Conservation (phyloP, 2,888 invertebrate species). For the Caenorhabditis japonica region DNA sequence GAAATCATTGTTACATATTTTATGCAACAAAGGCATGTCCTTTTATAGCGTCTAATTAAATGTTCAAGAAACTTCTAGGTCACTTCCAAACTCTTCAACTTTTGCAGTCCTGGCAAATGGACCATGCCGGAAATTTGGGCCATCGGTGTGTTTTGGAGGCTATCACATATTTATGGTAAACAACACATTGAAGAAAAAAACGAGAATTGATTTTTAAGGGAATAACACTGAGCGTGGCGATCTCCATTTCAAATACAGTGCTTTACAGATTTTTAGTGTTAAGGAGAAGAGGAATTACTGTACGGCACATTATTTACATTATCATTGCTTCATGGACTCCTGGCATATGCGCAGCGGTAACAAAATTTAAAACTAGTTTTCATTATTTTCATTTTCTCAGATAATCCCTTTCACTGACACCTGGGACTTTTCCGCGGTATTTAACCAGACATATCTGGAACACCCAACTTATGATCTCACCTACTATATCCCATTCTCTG, state of each 20-base stretch:
- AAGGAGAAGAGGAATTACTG: conserved; percentile 20
- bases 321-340: conserved; percentile 26
- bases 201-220: conserved; percentile 16
- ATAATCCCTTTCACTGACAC: conserved; percentile 49
- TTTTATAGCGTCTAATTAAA: neutral
- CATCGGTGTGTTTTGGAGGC: conserved; percentile 34
- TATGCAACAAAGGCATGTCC: conserved; percentile 40
- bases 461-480: conserved; percentile 45
- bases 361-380: neutral
- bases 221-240: conserved; percentile 36
- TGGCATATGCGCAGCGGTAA: conserved; percentile 25
- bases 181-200: neutral
- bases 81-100: conserved; percentile 39
- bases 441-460: conserved; percentile 35
- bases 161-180: conserved; percentile 46
- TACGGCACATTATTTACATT: conserved; percentile 16
- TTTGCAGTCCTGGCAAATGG: conserved; percentile 47
- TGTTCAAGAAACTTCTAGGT: conserved; percentile 16
- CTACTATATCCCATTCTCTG: conserved; percentile 35
- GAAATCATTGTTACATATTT: conserved; percentile 32
- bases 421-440: conserved; percentile 38
- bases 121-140: conserved; percentile 35
- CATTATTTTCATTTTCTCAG: conserved; percentile 2
- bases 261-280: conserved; percentile 42
- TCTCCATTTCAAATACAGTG: conserved; percentile 49